Conservation (phyloP, 2,888 invertebrate species). For the Andricus quercusramuli region DNA sequence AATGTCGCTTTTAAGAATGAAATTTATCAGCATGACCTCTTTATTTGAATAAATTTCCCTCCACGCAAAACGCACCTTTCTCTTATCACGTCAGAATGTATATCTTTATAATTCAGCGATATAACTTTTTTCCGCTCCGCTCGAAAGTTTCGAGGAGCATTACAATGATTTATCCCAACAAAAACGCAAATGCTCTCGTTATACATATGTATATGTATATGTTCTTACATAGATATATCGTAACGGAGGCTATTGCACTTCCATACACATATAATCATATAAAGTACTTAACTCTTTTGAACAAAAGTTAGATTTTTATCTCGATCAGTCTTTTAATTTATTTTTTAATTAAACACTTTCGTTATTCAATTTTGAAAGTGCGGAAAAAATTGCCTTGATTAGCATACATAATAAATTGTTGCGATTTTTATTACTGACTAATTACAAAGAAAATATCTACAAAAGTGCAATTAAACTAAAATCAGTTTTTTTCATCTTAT, state of each 20-base stretch:
- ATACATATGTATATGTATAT: background rate
- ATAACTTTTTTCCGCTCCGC: slow-evolving; percentile 30
- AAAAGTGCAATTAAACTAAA: background rate
- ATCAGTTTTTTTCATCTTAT: background rate
- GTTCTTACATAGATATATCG: background rate
- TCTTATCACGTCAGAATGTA: slow-evolving; percentile 24
- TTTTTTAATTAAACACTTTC: slow-evolving; percentile 27
- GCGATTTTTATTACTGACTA: background rate
- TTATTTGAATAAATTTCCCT: slow-evolving; percentile 3
- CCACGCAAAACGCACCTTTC: slow-evolving; percentile 20
- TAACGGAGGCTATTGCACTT: slow-evolving; percentile 10
- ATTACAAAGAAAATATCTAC: background rate
- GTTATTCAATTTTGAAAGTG: slow-evolving; percentile 20
- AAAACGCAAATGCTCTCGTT: background rate
- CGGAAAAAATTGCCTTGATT: background rate
- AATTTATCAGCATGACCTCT: background rate
- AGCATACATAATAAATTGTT: background rate
- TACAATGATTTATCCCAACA: slow-evolving; percentile 25
- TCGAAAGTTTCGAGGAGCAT: slow-evolving; percentile 32
- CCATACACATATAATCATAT: slow-evolving; percentile 7
- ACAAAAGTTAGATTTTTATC: slow-evolving; percentile 31
- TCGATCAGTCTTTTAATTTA: background rate
- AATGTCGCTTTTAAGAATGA: background rate
- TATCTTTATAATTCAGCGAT: slow-evolving; percentile 23
- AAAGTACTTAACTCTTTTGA: background rate